Evolutionary conservation across 1,140 invertebrate genomes (phyloP).

Genomic region (Pseudomyrmex gracilis): DNA sequence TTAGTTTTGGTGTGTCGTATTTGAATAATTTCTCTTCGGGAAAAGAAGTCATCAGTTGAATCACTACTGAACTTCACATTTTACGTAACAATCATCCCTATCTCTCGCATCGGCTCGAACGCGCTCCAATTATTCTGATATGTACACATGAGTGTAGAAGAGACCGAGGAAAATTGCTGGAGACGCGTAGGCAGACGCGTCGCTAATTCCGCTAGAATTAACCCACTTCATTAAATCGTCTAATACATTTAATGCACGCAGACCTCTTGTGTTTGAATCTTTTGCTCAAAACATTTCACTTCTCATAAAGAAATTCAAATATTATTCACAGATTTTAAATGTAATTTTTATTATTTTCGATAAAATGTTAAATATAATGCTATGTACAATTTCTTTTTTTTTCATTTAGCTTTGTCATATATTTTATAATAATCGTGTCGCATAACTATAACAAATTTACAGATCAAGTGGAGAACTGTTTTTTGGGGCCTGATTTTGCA

Average conservation of each 20-base stretch:
- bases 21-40: background rate
- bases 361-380: background rate
- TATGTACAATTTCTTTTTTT: constrained; percentile 1
- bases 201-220: constrained; percentile 50
- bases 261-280: constrained; percentile 21
- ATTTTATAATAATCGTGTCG: too few relatives aligned
- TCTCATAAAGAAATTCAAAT: background rate
- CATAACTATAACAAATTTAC: constrained; percentile 31
- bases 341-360: background rate
- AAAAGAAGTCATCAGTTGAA: background rate
- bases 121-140: constrained; percentile 34
- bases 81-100: constrained; percentile 43
- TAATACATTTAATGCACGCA: constrained; percentile 15
- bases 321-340: background rate
- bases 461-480: constrained; percentile 92
- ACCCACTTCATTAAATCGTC: constrained; percentile 44
- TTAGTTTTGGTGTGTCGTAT: too few relatives aligned
- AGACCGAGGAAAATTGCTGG: constrained; percentile 22
- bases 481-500: constrained; percentile 93
- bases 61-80: background rate
- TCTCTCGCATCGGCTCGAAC: constrained; percentile 19
- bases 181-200: constrained; percentile 37
- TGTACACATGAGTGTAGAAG: background rate
- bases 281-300: constrained; percentile 6
- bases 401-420: background rate